phyloP scores from a whole-genome alignment of 2,113 vertebrate genomes.

The Xiphorhynchus elegans region DNA sequence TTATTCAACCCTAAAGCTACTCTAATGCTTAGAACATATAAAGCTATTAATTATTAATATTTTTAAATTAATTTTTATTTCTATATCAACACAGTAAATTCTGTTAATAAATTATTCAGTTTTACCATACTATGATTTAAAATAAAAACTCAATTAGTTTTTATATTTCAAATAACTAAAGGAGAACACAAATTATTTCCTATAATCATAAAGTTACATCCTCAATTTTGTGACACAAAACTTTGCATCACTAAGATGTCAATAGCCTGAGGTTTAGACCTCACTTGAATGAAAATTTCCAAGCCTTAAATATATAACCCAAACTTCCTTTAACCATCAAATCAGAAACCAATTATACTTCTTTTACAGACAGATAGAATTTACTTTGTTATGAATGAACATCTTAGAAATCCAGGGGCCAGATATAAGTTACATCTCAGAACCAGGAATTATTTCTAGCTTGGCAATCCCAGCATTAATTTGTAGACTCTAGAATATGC shows the following conservation, averaged over 20 bases:
- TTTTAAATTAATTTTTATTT: background rate
- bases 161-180: background rate
- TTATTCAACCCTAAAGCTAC: background rate
- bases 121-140: background rate
- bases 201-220: background rate
- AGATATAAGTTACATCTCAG: background rate
- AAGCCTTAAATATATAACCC: background rate
- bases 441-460: background rate
- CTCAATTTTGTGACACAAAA: background rate
- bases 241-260: background rate
- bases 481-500: background rate
- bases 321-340: background rate
- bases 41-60: background rate
- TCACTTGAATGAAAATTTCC: background rate
- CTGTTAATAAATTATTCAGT: background rate
- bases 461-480: background rate
- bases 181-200: background rate
- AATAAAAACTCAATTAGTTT: background rate
- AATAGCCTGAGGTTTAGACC: background rate
- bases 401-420: background rate
- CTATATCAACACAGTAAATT: background rate
- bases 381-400: background rate
- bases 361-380: background rate
- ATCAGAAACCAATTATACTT: background rate
- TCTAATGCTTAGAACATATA: background rate